phyloP scores from a whole-genome alignment of 92 coral and sea anemone genomes.

The Actinostola sp. region DNA sequence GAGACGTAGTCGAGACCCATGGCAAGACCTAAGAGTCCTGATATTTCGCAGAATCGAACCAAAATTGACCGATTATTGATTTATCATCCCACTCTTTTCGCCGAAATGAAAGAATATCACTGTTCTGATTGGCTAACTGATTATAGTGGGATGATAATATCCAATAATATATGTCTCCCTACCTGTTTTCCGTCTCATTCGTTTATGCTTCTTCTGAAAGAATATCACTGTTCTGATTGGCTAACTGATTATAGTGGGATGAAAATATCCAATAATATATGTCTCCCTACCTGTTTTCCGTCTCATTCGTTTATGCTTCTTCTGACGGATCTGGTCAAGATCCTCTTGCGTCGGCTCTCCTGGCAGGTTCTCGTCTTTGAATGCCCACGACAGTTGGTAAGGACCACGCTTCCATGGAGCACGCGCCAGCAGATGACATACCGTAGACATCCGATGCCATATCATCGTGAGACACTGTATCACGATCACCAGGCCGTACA shows the following conservation, averaged over 20 bases:
- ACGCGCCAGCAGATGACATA: constrained; percentile 88
- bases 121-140: too few relatives aligned
- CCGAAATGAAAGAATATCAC: too few relatives aligned
- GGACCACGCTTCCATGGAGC: constrained; percentile 94
- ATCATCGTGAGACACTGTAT: constrained; percentile 83
- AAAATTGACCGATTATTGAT: too few relatives aligned
- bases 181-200: constrained; percentile 28
- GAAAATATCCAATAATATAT: too few relatives aligned
- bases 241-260: too few relatives aligned
- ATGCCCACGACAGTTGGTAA: constrained; percentile 71
- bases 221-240: too few relatives aligned
- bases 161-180: too few relatives aligned
- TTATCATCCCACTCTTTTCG: too few relatives aligned
- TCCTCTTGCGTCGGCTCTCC: constrained; percentile 70
- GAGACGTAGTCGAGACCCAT: too few relatives aligned
- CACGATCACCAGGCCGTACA: constrained; percentile 72
- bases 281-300: constrained; percentile 23
- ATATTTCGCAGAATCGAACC: too few relatives aligned
- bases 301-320: constrained; percentile 29
- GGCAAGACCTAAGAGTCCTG: too few relatives aligned
- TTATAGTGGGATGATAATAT: too few relatives aligned
- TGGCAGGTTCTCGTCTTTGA: constrained; percentile 68
- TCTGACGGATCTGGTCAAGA: constrained; percentile 66
- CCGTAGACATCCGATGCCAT: constrained; percentile 85
- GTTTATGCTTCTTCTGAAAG: constrained; percentile 36